Conservation (phyloP, 2,113 vertebrate genomes). For the Varanus komodoensis region DNA sequence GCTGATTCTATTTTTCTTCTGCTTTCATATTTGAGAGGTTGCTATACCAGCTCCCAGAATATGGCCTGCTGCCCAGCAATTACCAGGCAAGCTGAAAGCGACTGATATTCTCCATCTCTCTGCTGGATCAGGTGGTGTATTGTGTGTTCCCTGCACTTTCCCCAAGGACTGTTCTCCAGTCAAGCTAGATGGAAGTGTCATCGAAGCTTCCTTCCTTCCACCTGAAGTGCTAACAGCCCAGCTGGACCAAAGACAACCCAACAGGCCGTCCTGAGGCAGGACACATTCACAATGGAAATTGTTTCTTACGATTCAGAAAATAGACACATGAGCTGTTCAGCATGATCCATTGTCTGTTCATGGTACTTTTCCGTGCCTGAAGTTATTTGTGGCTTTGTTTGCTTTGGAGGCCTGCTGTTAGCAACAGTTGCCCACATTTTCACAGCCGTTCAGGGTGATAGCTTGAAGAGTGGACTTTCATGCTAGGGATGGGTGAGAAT, state of each 20-base stretch:
- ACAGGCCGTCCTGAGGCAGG: slow-evolving; percentile 5
- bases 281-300: slow-evolving; percentile 29
- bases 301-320: neutral
- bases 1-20: slow-evolving; percentile 47
- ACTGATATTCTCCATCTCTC: neutral
- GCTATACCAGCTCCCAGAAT: neutral
- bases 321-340: neutral
- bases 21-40: slow-evolving; percentile 39
- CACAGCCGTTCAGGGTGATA: neutral
- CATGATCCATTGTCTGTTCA: neutral
- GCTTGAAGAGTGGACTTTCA: neutral
- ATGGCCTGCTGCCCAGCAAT: neutral
- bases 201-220: slow-evolving; percentile 63
- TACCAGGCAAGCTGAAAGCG: slow-evolving; percentile 26
- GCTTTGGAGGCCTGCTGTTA: neutral
- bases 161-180: neutral
- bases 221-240: slow-evolving; percentile 29
- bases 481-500: too few relatives aligned
- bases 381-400: neutral
- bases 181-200: slow-evolving; percentile 34
- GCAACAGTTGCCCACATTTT: neutral
- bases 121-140: neutral
- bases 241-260: neutral
- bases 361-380: neutral
- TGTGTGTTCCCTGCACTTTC: neutral